Evolutionary conservation across 2,113 vertebrate genomes (phyloP).

Genomic region (Mastomys natalensis): DNA sequence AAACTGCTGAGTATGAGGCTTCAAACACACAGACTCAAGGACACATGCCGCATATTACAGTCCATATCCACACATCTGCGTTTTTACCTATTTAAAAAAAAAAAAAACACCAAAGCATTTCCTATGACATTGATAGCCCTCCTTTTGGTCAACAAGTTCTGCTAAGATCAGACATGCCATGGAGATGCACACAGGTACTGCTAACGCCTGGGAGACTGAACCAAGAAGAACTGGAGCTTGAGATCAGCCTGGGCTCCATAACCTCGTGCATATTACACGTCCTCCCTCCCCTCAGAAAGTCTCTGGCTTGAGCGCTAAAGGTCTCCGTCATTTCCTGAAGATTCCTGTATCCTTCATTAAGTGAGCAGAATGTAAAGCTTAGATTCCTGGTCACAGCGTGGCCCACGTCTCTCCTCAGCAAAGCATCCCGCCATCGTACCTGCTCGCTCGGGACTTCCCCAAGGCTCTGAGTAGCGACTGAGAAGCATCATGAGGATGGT

Average conservation of each 20-base stretch:
- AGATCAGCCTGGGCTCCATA: not conserved
- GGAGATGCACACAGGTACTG: not conserved
- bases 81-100: not conserved
- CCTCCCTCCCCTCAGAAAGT: not conserved
- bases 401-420: not conserved
- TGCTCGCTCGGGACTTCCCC: conserved; percentile 72
- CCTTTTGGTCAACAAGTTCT: not conserved
- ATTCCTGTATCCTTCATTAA: not conserved
- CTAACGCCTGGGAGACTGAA: not conserved
- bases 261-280: not conserved
- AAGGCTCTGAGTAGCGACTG: conserved; percentile 90
- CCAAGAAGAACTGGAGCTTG: not conserved
- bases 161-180: not conserved
- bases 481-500: conserved; percentile 90
- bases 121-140: not conserved
- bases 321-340: conserved; percentile 18
- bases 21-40: not conserved
- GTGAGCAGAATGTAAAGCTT: not conserved
- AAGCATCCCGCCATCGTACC: conserved; percentile 66
- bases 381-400: not conserved
- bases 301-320: not conserved
- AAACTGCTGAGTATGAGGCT: not conserved
- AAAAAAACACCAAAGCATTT: not conserved
- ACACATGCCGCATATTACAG: not conserved
- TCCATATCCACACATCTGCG: not conserved